Evolutionary conservation across 2,797 vertebrate species (phyloP).

Genomic region (Brachymystax lenok): DNA sequence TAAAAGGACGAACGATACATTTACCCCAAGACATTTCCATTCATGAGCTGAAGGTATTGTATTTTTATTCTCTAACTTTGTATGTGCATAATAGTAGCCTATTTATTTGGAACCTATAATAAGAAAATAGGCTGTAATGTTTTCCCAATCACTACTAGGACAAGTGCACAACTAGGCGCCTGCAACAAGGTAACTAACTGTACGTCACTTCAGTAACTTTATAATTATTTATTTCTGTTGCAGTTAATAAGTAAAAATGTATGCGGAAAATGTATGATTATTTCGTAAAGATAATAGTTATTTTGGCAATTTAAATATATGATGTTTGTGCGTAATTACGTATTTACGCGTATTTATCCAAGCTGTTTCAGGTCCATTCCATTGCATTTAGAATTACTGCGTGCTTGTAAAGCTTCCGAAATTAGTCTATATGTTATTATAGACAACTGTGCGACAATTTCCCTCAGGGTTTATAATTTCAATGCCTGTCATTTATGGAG

Average conservation of each 20-base stretch:
- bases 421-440: background rate
- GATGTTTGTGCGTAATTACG: background rate
- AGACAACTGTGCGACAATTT: background rate
- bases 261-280: background rate
- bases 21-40: slow-evolving; percentile 73
- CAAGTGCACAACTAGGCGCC: slow-evolving; percentile 65
- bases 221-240: background rate
- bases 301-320: background rate
- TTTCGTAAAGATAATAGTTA: background rate
- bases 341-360: background rate
- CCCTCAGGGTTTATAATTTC: background rate
- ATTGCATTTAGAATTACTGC: background rate
- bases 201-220: slow-evolving; percentile 31
- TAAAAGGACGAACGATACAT: slow-evolving; percentile 78
- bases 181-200: background rate
- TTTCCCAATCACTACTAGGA: slow-evolving; percentile 48
- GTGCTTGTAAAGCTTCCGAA: background rate
- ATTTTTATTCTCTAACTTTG: slow-evolving; percentile 69
- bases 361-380: background rate
- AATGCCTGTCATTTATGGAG: background rate
- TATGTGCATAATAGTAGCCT: slow-evolving; percentile 33
- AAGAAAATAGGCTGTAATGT: background rate
- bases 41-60: slow-evolving; percentile 88
- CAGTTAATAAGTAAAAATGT: background rate
- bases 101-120: slow-evolving; percentile 36